Percentiles rank a stretch among this genome's conserved stretches.
Conservation (phyloP, 2,797 vertebrate genomes). For the Microtus californicus region DNA sequence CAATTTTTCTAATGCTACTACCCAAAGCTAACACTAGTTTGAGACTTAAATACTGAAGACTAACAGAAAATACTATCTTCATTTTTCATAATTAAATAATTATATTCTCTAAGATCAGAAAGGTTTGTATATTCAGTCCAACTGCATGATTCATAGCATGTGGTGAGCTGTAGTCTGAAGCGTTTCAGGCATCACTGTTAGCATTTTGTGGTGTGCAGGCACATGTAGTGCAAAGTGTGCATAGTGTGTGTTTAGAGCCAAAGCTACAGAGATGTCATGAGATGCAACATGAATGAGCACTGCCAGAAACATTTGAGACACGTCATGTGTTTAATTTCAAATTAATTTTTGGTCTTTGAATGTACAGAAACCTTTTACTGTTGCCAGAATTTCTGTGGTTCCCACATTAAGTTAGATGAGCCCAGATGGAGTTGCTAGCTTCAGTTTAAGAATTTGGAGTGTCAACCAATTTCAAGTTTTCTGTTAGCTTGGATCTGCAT, state of each 20-base stretch:
- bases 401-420: background rate
- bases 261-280: background rate
- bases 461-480: background rate
- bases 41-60: background rate
- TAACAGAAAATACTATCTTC: background rate
- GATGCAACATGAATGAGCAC: background rate
- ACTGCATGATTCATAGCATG: background rate
- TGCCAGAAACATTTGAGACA: background rate
- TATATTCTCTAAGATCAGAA: background rate
- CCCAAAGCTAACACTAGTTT: background rate
- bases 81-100: background rate
- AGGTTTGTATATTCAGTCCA: background rate
- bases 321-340: background rate
- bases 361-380: background rate
- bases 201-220: background rate
- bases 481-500: background rate
- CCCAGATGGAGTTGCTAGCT: background rate
- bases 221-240: background rate
- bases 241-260: background rate
- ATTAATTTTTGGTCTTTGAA: background rate
- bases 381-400: background rate
- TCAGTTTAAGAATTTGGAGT: background rate
- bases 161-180: background rate
- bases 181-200: background rate
- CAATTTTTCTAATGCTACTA: background rate